These are phyloP conservation scores for Melipona bicolor DNA, from an alignment of 2,888 invertebrate species.

Conservation along the genomic window DNA sequence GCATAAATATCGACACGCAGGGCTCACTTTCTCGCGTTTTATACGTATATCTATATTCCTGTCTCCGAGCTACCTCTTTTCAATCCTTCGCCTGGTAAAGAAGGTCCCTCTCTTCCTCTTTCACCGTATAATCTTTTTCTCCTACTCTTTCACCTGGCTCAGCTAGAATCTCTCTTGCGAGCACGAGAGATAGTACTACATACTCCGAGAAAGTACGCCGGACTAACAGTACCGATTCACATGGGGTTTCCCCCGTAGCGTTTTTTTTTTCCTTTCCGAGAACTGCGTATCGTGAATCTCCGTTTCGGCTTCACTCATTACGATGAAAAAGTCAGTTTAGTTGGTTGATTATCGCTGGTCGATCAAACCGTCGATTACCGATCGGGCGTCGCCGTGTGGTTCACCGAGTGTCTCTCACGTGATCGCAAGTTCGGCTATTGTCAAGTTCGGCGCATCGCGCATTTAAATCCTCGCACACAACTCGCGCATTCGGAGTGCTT, in stretches of 20 bases:
- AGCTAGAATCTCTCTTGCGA: constrained; percentile 16
- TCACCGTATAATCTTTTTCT: constrained; percentile 13
- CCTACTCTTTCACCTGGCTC: constrained; percentile 37
- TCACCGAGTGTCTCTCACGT: not conserved
- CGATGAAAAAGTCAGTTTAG: too few species aligned
- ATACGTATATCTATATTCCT: constrained; percentile 25
- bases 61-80: constrained; percentile 31
- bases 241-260: not conserved
- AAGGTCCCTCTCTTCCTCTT: constrained; percentile 38
- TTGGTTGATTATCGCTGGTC: not conserved
- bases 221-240: constrained; percentile 36
- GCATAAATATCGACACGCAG: constrained; percentile 44
- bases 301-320: too few species aligned
- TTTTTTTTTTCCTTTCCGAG: not conserved
- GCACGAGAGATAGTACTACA: not conserved
- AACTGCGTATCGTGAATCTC: too few species aligned
- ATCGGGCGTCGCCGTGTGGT: not conserved
- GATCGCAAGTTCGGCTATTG: not conserved
- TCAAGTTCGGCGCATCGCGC: not conserved
- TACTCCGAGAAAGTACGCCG: constrained; percentile 16
- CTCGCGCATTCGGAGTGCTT: not conserved
- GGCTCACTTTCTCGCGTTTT: constrained; percentile 59
- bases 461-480: too few species aligned
- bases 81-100: constrained; percentile 3
- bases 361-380: not conserved